Evolutionary conservation across 2,797 vertebrate genomes (phyloP), one percentile per base, ranked within the genome.

Genomic region (Sebastolobus altivelis): DNA sequence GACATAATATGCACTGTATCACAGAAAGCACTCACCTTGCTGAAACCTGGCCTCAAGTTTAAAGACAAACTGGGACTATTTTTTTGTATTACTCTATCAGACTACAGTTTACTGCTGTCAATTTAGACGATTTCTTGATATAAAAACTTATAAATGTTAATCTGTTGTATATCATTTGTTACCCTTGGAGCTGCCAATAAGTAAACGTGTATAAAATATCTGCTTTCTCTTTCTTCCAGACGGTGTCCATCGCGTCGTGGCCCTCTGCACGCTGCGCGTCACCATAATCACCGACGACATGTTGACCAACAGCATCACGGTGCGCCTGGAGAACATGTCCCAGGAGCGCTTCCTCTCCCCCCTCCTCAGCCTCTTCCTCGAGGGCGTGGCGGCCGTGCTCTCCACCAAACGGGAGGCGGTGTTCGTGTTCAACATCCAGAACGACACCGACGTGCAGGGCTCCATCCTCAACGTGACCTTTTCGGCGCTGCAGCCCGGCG

Each of bases 201-300:
- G 56, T 46, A 29, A 40, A 56, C 8, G 43, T 52, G 5, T 16
- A 0, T 67, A 5, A 40, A 35, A 62, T 37, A 2, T 61, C 10
- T 62, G 0, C 40, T 69, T 13, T 27, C 22, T 81, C 12, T 33
- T 69, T 12, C 7, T 81, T 63, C 33, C 90, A 99, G 98, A 99
- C 16, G 98, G 98, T 0, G 0, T 97, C 76, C 98, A 99, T 89
- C 94, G 71, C 0, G 96, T 97, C 2, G 94, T 90, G 0, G 97
- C 98, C 0, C 83, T 93, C 37, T 99, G 98, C 89, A 98, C 97
- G 1, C 95, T 99, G 83, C 96, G 98, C 0, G 97, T 99, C 84
- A 97, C 97, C 88, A 97, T 99, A 95, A 99, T 99, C 94, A 99
- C 98, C 0, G 98, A 99, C 0, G 97, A 99, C 93, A 99, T 99